Evolutionary conservation across 2,888 invertebrate species (phyloP), one percentile per base, ranked within the genome.

Genomic region (Rhamnusium bicolor): DNA sequence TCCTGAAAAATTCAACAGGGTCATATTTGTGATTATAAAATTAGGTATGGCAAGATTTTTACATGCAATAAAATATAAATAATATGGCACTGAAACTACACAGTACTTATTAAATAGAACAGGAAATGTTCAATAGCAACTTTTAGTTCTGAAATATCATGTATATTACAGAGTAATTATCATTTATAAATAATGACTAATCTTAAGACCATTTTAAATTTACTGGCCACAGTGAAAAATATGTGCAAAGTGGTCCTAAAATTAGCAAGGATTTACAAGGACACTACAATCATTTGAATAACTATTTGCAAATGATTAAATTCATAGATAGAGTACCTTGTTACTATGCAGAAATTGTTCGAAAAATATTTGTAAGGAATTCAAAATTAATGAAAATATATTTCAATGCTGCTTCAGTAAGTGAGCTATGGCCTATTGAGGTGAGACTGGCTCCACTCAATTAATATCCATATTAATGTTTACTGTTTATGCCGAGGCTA

Each of bases 1-100:
- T 71, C 72, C 69, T 54, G 66, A 32, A 54, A 67, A 70, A 69
- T 73, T 63, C 65, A 54, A 63, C 73, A 74, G 62, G 60, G 73
- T 69, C 32, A 69, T 62, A 46, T 65, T 62, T 32, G 71, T 69
- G 69, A 69, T 60, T 69, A 58, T 58, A 56, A 72, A 63, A 19
- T 68, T 71, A 70, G 24, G 73, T 78, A 82, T 82, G 81, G 81
- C 81, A 82, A 82, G 81, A 81, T 73, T 71, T 70, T 58, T 63
- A 72, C 54, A 71, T 67, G 72, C 69, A 72, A 75, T 65, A 72
- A 76, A 74, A 73, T 78, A 78, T 78, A 76, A 81, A 77, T 75
- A 75, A 79, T 81, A 81, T 81, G 81, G 81, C 81, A 81, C 81
- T 77, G 66, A 67, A 53, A 56, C 46, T 54, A 67, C 56, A 56